phyloP scores from a whole-genome alignment of 2,797 vertebrate genomes.

The Thaleichthys pacificus region DNA sequence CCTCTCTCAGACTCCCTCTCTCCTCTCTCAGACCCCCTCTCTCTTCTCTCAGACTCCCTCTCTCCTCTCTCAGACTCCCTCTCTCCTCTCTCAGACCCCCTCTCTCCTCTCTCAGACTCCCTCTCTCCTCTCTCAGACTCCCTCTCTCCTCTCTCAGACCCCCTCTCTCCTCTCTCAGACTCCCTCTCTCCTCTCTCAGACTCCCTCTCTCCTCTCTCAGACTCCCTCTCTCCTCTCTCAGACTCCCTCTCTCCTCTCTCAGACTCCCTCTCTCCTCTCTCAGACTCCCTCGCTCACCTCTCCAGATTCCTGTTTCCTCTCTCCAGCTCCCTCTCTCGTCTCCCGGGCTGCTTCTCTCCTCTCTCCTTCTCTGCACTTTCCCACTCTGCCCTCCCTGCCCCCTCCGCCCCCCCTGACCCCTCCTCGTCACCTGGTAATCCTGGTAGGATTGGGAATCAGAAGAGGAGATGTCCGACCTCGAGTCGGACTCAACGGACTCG shows the following conservation, averaged over 20 bases:
- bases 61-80: background rate
- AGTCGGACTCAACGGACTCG: slow-evolving; percentile 62
- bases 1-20: background rate
- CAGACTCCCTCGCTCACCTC: too few species aligned
- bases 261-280: too few species aligned
- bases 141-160: background rate
- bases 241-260: too few species aligned
- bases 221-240: too few species aligned
- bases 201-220: background rate
- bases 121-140: background rate
- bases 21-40: too few species aligned
- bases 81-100: background rate
- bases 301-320: too few species aligned
- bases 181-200: background rate
- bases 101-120: too few species aligned
- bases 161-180: background rate
- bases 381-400: background rate
- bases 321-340: too few species aligned
- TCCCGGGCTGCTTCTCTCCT: too few species aligned
- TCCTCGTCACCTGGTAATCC: background rate
- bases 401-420: background rate
- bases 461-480: slow-evolving; percentile 61
- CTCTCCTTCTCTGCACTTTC: background rate
- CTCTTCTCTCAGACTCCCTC: too few species aligned
- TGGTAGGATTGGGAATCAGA: slow-evolving; percentile 32